A percentile compares a stretch with the other conserved stretches of the same genome.
These are phyloP conservation scores for Umimayanthus kanabou DNA, from an alignment of 92 coral and sea anemone species.

Conservation along the genomic window DNA sequence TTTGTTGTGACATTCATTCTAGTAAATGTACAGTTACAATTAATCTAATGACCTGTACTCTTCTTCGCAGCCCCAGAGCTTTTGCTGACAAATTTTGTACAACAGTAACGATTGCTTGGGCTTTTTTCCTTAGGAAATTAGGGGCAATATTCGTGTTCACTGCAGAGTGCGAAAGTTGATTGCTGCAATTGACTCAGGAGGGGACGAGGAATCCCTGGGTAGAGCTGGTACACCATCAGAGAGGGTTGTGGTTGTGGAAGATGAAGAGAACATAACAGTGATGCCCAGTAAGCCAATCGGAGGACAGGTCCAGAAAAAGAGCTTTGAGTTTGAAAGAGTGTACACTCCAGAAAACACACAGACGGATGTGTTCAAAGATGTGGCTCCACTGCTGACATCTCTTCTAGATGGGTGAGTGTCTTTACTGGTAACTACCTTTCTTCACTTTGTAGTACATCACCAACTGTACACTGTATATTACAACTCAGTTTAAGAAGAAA, in stretches of 20 bases:
- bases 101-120: not conserved
- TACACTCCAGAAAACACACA: conserved; percentile 51
- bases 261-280: conserved; percentile 87
- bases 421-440: not conserved
- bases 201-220: conserved; percentile 74
- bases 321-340: conserved; percentile 92
- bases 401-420: conserved; percentile 89
- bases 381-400: conserved; percentile 86
- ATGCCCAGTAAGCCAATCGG: conserved; percentile 83
- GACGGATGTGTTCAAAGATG: conserved; percentile 75
- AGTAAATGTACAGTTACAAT: no score
- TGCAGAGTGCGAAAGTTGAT: conserved; percentile 94
- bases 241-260: conserved; percentile 75
- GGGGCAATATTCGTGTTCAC: conserved; percentile 96
- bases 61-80: no score
- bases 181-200: conserved; percentile 82
- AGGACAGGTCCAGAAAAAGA: conserved; percentile 73
- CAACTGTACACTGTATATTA: not conserved
- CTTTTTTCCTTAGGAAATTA: conserved; percentile 75
- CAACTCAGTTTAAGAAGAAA: no score
- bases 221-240: conserved; percentile 88
- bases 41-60: no score
- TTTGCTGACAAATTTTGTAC: not conserved
- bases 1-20: no score
- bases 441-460: not conserved